Conservation (phyloP, 2,888 invertebrate genomes). For the Plagiodera versicolora region DNA sequence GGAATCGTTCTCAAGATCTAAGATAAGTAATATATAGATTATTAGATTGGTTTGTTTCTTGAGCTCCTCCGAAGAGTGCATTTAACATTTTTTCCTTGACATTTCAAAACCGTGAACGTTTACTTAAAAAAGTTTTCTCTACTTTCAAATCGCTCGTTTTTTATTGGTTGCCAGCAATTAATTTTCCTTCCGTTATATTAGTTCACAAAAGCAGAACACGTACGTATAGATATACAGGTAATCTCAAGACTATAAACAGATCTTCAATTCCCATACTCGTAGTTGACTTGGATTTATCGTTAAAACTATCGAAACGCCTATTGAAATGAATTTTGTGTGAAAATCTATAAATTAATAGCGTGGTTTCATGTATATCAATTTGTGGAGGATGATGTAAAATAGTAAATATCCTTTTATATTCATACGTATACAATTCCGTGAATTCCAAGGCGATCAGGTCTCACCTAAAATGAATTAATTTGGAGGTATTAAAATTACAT, state of each 20-base stretch:
- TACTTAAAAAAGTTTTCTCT: slow-evolving; percentile 18
- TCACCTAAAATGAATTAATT: not conserved
- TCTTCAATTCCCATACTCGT: no score
- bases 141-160: slow-evolving; percentile 18
- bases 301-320: no score
- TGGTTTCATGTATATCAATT: no score
- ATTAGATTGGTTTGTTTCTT: slow-evolving; percentile 16
- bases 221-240: not conserved
- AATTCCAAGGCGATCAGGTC: not conserved
- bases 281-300: no score
- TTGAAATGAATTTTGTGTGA: no score
- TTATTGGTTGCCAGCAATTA: not conserved
- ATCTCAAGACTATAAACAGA: not conserved
- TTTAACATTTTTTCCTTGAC: slow-evolving; percentile 29
- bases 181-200: slow-evolving; percentile 3
- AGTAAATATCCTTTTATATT: not conserved
- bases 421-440: not conserved
- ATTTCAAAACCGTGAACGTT: slow-evolving; percentile 22
- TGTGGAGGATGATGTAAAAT: not conserved
- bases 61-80: slow-evolving; percentile 15
- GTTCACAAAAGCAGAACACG: not conserved
- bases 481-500: not conserved
- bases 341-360: no score
- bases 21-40: no score
- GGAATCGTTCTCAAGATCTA: no score